Evolutionary conservation across 2,888 invertebrate species (phyloP), one percentile per base, ranked within the genome.

Genomic region (Synergus gifuensis): DNA sequence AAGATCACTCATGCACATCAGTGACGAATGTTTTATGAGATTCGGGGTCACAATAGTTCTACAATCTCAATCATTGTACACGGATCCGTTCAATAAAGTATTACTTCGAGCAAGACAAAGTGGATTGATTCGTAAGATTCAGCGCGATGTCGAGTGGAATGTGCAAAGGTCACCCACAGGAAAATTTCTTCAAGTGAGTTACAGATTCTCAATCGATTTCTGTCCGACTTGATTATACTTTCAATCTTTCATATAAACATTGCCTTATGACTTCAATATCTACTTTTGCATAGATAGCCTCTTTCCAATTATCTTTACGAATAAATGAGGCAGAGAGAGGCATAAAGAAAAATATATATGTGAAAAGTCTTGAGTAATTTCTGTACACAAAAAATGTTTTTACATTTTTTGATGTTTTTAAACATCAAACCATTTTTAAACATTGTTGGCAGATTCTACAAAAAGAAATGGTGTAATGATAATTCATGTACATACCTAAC

Each of bases 21-120:
- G 95, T 77, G 93, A 95, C 62, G 95, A 96, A 91, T 97, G 97
- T 87, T 96, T 96, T 86, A 95, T 95, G 0, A 95, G 95, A 0
- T 96, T 95, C 84, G 94, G 95, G 78, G 95, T 96, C 0, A 94
- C 95, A 0, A 93, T 95, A 67, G 93, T 94, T 1, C 95, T 95
- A 86, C 95, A 95, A 0, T 94, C 94, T 76, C 94, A 95, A 85
- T 95, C 96, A 0, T 92, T 96, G 0, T 96, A 95, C 87, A 94
- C 94, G 5, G 93, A 93, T 0, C 93, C 95, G 83, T 90, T 97
- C 14, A 95, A 94, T 86, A 90, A 92, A 0, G 94, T 95, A 79
- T 93, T 96, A 4, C 90, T 94, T 54, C 92, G 94, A 77, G 94
- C 95, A 73, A 90, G 94, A n/a, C 95, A 97, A 90, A 94, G 94